phyloP scores from a whole-genome alignment of 2,888 invertebrate species.

The Drosophila meridiana region DNA sequence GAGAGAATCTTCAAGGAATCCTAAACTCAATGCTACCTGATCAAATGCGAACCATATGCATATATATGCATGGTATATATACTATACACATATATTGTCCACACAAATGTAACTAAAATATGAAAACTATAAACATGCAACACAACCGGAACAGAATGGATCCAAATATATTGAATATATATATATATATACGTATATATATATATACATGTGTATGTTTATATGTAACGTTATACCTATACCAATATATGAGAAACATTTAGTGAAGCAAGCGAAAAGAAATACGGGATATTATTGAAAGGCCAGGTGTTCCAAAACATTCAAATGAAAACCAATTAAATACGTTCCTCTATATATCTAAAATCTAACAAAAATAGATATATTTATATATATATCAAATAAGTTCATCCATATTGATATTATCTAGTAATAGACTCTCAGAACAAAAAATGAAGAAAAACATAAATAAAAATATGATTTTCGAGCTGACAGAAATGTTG shows the following conservation, averaged over 20 bases:
- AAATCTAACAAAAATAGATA: not conserved
- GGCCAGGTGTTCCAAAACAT: conserved; percentile 17
- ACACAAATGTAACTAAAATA: not conserved
- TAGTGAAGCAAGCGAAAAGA: conserved; percentile 3
- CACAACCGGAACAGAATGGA: conserved; percentile 11
- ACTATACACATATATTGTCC: not conserved
- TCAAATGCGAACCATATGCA: conserved; percentile 31
- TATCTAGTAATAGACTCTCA: conserved; percentile 7
- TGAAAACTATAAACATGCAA: not conserved
- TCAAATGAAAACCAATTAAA: not conserved
- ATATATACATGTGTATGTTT: not conserved
- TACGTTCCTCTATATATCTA: conserved; percentile 32
- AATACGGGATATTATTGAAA: not conserved
- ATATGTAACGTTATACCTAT: conserved; percentile 2
- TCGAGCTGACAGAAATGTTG: not conserved
- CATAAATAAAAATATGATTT: not conserved
- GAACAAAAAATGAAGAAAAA: not conserved
- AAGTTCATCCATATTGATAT: conserved; percentile 24
- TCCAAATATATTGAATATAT: conserved; percentile 23
- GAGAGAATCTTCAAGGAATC: conserved; percentile 40
- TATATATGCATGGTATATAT: conserved; percentile 9
- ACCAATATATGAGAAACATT: not conserved
- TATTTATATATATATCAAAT: conserved; percentile 6
- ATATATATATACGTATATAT: not conserved
- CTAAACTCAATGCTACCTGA: conserved; percentile 77